Base-by-base conservation (phyloP, 2,888 invertebrate genomes). In the Eupithecia tripunctaria region DNA sequence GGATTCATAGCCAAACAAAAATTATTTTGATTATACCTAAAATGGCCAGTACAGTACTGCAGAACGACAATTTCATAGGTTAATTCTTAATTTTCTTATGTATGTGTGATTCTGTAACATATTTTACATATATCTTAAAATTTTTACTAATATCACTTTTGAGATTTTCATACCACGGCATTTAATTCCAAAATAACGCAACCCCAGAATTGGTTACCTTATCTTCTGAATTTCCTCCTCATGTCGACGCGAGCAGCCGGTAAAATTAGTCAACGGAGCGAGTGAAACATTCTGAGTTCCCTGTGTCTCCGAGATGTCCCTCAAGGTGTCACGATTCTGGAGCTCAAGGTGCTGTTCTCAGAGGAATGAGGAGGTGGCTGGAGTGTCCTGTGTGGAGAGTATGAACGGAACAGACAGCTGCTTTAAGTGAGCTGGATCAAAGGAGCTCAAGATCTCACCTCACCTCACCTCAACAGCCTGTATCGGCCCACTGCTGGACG, bases 301-400 rank as follows among this genome's bases (percentile, higher is more conserved):
- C 71, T 71, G 63, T 70, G 73, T 74, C 74, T 69, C 59, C 36
- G n/a, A 75, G 38, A 72, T 75, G 72, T 75, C 70, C 70, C 67
- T 75, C 75, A 75, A 75, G 75, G 70, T 75, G 75, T 72, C 75
- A 75, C 75, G 70, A 75, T 64, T 63, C 47, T 67, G 68, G 29
- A 29, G 67, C 67, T 69, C 69, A 70, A 72, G 75, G 75, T 75
- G 75, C 21, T 36, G 1, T n/a, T 14, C n/a, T 5, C 10, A 32
- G 32, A n/a, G 36, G 12, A 32, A 32, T 63, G 36, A n/a, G n/a
- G 36, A 60, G 60, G 29, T 27, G 29, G 18, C 7, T 12, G 0
- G 2, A 66, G 38, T 65, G 12, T 10, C 3, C 66, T 56, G n/a
- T 43, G 12, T 14, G 14, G 56, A 14, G 4, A 27, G 72, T 43